These are phyloP conservation scores for Polypterus senegalus DNA, from an alignment of 2,113 vertebrate species.

Conservation along the genomic window DNA sequence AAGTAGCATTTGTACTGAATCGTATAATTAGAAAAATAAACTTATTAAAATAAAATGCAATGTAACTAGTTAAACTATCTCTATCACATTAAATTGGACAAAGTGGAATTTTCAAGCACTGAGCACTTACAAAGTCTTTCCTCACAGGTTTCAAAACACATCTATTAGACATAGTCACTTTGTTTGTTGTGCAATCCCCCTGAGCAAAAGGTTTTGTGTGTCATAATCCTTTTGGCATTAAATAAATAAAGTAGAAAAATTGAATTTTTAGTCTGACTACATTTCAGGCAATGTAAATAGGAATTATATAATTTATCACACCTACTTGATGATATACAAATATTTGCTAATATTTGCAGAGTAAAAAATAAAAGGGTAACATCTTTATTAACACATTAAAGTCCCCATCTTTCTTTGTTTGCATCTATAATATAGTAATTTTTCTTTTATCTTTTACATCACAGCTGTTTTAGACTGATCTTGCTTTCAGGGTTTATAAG, in stretches of 20 bases:
- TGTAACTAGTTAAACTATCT: too few relatives aligned
- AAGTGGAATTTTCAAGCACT: background rate
- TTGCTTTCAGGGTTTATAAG: too few relatives aligned
- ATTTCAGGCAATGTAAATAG: background rate
- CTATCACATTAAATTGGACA: background rate
- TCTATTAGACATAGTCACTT: background rate
- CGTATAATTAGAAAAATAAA: too few relatives aligned
- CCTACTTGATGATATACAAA: background rate
- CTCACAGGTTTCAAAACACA: background rate
- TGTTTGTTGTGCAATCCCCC: background rate
- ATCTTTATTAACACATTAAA: background rate
- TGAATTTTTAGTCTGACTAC: background rate
- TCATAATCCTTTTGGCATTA: background rate
- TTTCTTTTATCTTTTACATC: background rate
- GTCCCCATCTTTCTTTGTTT: background rate
- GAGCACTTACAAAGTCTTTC: slow-evolving; percentile 1
- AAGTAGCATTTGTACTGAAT: too few relatives aligned
- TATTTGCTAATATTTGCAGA: background rate
- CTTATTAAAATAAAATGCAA: too few relatives aligned
- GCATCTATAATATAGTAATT: background rate
- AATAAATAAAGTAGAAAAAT: background rate
- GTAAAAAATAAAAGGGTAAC: slow-evolving; percentile 4
- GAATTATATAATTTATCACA: background rate
- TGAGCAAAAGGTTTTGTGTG: background rate
- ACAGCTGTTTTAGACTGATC: background rate